A percentile compares a stretch with the other conserved stretches of the same genome.
Conservation (phyloP, 1,140 invertebrate genomes). For the Drosophila arawakana region DNA sequence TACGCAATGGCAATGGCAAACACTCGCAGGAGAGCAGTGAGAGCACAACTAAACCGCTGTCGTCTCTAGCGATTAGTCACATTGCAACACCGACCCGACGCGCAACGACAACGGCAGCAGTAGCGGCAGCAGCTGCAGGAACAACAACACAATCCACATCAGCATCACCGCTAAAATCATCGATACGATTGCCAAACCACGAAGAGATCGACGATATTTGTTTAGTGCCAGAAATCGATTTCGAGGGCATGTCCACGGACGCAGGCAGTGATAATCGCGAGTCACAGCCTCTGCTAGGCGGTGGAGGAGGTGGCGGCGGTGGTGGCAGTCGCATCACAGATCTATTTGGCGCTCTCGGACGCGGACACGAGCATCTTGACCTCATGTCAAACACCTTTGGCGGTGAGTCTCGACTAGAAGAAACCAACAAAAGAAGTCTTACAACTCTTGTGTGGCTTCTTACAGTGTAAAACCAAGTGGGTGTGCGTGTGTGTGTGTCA, state of each 20-base stretch:
- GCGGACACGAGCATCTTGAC: slow-evolving; percentile 88
- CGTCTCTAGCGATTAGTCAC: slow-evolving; percentile 57
- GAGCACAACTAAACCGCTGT: slow-evolving; percentile 42
- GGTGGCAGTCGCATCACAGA: slow-evolving; percentile 84
- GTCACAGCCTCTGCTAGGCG: slow-evolving; percentile 94
- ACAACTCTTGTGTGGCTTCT: slow-evolving; percentile 65
- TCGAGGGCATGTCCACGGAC: slow-evolving; percentile 87
- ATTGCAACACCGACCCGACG: slow-evolving; percentile 51
- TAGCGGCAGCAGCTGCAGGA: slow-evolving; percentile 2
- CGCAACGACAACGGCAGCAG: slow-evolving; percentile 35
- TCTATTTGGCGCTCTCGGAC: slow-evolving; percentile 61
- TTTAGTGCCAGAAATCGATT: slow-evolving; percentile 83
- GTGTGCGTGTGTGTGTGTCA: neutral
- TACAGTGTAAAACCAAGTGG: neutral
- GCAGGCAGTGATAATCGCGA: slow-evolving; percentile 91
- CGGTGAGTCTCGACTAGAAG: slow-evolving; percentile 86
- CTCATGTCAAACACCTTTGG: slow-evolving; percentile 92
- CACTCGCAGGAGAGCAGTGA: slow-evolving; percentile 57
- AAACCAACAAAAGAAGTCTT: slow-evolving; percentile 51
- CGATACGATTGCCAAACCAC: slow-evolving; percentile 64
- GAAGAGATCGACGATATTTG: slow-evolving; percentile 81
- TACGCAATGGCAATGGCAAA: slow-evolving; percentile 47
- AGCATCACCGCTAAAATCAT: slow-evolving; percentile 62
- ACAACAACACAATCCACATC: slow-evolving; percentile 20
- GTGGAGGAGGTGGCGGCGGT: slow-evolving; percentile 87